These are phyloP conservation scores for Apeira syringaria DNA, from an alignment of 2,888 invertebrate genomes.

Conservation along the genomic window DNA sequence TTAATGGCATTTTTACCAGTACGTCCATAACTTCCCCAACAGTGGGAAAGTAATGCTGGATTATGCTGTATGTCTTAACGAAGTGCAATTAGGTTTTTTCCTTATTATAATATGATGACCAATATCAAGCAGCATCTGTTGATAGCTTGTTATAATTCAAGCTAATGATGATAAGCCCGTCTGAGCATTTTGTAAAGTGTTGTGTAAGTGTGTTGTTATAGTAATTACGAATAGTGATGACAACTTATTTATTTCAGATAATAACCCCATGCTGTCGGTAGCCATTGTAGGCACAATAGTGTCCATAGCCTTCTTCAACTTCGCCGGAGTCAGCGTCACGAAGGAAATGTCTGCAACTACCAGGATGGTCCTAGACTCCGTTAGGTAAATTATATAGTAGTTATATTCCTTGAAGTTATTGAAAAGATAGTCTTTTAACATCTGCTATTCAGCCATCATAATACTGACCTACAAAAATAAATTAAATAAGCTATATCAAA, in stretches of 20 bases:
- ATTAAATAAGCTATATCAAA: too few relatives aligned
- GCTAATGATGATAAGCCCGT: slow-evolving; percentile 10
- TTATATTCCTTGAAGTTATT: too few relatives aligned
- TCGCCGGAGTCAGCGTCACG: slow-evolving; percentile 95
- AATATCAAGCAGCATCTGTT: slow-evolving; percentile 6
- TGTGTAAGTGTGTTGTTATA: not conserved
- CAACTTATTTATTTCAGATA: slow-evolving; percentile 49
- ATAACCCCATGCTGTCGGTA: slow-evolving; percentile 61
- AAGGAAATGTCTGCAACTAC: slow-evolving; percentile 97
- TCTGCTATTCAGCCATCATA: too few relatives aligned
- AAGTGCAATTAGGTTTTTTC: too few relatives aligned
- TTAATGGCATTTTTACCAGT: too few relatives aligned
- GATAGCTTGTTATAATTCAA: not conserved
- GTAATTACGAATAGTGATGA: not conserved
- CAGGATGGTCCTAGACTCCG: slow-evolving; percentile 94
- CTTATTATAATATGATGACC: slow-evolving; percentile 5
- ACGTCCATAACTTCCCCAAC: too few relatives aligned
- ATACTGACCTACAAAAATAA: too few relatives aligned
- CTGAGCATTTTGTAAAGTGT: not conserved
- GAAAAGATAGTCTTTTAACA: too few relatives aligned
- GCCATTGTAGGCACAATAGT: slow-evolving; percentile 87
- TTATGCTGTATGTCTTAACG: too few relatives aligned
- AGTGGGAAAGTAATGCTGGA: too few relatives aligned
- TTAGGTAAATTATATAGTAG: slow-evolving; percentile 69
- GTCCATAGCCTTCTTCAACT: slow-evolving; percentile 97